Evolutionary conservation across 64 coral and sea anemone species (phyloP).

Genomic region (Stichodactyla mertensii): DNA sequence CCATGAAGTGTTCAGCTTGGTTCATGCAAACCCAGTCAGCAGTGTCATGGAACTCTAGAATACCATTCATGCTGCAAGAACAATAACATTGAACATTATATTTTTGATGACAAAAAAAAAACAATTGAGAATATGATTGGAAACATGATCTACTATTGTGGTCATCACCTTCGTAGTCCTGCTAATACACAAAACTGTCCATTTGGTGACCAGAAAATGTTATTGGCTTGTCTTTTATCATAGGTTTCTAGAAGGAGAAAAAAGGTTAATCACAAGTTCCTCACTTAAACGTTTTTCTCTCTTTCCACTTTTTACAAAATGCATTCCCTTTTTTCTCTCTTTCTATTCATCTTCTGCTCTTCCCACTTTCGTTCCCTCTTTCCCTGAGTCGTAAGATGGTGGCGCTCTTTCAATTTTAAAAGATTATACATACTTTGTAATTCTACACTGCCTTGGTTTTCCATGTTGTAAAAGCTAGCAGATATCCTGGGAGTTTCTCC

Average conservation of each 20-base stretch:
- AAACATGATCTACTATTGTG: not conserved
- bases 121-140: not conserved
- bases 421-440: constrained; percentile 72
- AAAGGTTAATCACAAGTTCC: not conserved
- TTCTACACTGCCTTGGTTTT: constrained; percentile 73
- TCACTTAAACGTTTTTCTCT: not conserved
- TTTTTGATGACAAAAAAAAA: not conserved
- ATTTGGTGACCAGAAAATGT: constrained; percentile 94
- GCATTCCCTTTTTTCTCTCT: not conserved
- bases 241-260: constrained; percentile 68
- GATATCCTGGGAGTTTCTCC: constrained; percentile 83
- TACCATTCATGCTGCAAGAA: constrained; percentile 78
- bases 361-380: not conserved
- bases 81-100: not conserved
- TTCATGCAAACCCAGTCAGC: constrained; percentile 85
- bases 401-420: not conserved
- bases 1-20: constrained; percentile 92
- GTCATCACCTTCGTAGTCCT: constrained; percentile 77
- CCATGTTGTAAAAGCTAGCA: constrained; percentile 87
- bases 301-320: not conserved
- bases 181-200: constrained; percentile 97
- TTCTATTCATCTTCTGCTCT: not conserved
- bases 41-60: constrained; percentile 94
- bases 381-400: not conserved
- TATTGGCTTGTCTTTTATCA: constrained; percentile 94